Percentiles rank a stretch among this genome's conserved stretches.
These are phyloP conservation scores for Caenorhabditis zanzibari DNA, from an alignment of 2,888 invertebrate genomes.

Conservation along the genomic window DNA sequence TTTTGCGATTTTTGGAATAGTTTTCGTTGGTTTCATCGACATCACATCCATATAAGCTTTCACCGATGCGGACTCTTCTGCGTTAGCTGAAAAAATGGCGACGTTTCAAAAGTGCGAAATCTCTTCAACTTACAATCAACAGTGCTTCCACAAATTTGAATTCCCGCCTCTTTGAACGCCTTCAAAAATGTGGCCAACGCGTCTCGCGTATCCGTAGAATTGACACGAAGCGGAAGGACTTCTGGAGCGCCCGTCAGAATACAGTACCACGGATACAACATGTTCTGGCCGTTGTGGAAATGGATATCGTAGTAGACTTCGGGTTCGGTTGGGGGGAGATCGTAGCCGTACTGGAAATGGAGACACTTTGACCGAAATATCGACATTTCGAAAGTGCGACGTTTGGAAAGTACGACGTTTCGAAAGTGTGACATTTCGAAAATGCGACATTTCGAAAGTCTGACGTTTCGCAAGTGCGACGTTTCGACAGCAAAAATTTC, in stretches of 20 bases:
- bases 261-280: slow-evolving; percentile 61
- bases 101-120: not conserved
- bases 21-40: slow-evolving; percentile 36
- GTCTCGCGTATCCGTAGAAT: not conserved
- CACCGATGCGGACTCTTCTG: slow-evolving; percentile 12
- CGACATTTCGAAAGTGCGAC: not conserved
- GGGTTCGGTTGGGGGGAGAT: slow-evolving; percentile 49
- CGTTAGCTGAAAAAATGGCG: not conserved
- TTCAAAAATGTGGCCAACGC: slow-evolving; percentile 42
- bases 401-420: not conserved
- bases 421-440: no score
- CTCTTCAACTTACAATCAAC: slow-evolving; percentile 25
- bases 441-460: no score
- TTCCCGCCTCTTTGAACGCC: slow-evolving; percentile 38
- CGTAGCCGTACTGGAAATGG: slow-evolving; percentile 54
- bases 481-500: no score
- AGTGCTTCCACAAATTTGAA: slow-evolving; percentile 23
- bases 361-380: not conserved
- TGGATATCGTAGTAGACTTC: slow-evolving; percentile 55
- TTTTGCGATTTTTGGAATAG: slow-evolving; percentile 37
- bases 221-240: slow-evolving; percentile 25
- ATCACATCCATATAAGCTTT: slow-evolving; percentile 41
- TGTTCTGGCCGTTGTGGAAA: slow-evolving; percentile 40
- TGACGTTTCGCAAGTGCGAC: no score
- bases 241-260: slow-evolving; percentile 52